A percentile compares a stretch with the other conserved stretches of the same genome.
Evolutionary conservation across 2,113 vertebrate species (phyloP).

Genomic region (Triplophysa tibetana): DNA sequence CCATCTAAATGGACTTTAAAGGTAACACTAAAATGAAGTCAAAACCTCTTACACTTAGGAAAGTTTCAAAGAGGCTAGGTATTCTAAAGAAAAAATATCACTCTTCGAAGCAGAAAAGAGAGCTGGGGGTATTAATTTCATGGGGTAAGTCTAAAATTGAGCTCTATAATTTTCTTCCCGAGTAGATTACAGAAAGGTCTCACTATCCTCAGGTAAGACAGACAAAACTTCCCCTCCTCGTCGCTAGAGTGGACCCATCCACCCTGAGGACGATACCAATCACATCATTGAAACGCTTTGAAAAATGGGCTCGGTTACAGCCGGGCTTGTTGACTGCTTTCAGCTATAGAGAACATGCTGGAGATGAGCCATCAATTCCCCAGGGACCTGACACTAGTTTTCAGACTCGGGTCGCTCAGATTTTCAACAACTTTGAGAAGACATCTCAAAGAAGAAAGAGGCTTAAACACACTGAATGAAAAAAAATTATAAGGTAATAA

Average conservation of each 20-base stretch:
- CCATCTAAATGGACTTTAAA: slow-evolving; percentile 30
- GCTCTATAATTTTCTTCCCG: slow-evolving; percentile 72
- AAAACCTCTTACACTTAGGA: slow-evolving; percentile 62
- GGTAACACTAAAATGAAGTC: slow-evolving; percentile 66
- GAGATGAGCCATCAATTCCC: slow-evolving; percentile 42
- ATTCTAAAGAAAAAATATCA: slow-evolving; percentile 64
- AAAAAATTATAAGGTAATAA: neutral
- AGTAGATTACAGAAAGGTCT: slow-evolving; percentile 76
- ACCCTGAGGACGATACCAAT: slow-evolving; percentile 56
- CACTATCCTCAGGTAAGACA: slow-evolving; percentile 73
- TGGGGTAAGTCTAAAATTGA: slow-evolving; percentile 80
- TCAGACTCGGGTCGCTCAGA: slow-evolving; percentile 24
- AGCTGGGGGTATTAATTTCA: slow-evolving; percentile 81
- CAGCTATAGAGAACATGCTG: slow-evolving; percentile 22
- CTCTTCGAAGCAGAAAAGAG: slow-evolving; percentile 69
- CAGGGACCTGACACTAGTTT: slow-evolving; percentile 3
- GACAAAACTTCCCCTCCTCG: slow-evolving; percentile 41
- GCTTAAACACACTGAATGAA: neutral
- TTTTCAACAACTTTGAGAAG: slow-evolving; percentile 21
- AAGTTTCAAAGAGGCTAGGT: slow-evolving; percentile 68
- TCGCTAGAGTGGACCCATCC: slow-evolving; percentile 42
- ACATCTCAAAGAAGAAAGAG: slow-evolving; percentile 6
- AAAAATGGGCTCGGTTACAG: slow-evolving; percentile 41
- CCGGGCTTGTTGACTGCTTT: slow-evolving; percentile 41
- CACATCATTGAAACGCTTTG: slow-evolving; percentile 47